These are phyloP conservation scores for Lycocorax pyrrhopterus DNA, from an alignment of 2,113 vertebrate species.

Conservation along the genomic window DNA sequence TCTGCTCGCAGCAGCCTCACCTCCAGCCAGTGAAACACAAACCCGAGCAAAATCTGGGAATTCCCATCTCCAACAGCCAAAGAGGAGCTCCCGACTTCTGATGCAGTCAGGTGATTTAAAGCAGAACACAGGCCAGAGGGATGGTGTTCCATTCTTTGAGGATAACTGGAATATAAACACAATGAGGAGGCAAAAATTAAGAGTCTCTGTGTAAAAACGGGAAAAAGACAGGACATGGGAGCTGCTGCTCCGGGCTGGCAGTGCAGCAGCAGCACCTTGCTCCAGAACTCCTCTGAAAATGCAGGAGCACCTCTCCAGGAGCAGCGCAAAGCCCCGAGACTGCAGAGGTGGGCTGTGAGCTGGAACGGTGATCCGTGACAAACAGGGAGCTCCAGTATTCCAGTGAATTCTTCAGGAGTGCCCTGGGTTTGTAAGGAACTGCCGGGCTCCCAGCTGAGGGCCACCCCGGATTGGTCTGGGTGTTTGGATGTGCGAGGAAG, in stretches of 20 bases:
- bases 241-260: neutral
- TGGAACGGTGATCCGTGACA: neutral
- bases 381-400: too few species aligned
- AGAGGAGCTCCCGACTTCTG: neutral
- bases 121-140: neutral
- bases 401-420: neutral
- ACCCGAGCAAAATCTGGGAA: neutral
- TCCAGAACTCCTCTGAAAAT: neutral
- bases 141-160: neutral
- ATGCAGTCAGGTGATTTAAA: neutral
- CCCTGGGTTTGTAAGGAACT: neutral
- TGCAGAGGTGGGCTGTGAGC: neutral
- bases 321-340: neutral
- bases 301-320: neutral
- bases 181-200: neutral
- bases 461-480: neutral
- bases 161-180: neutral
- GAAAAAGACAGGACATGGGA: rapidly evolving
- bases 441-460: neutral
- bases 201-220: neutral
- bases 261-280: neutral
- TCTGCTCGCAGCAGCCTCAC: neutral
- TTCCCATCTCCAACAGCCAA: neutral
- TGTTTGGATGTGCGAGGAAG: neutral
- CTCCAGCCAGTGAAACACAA: neutral